Evolutionary conservation across 2,797 vertebrate genomes (phyloP).

Genomic region (Malurus splendens): DNA sequence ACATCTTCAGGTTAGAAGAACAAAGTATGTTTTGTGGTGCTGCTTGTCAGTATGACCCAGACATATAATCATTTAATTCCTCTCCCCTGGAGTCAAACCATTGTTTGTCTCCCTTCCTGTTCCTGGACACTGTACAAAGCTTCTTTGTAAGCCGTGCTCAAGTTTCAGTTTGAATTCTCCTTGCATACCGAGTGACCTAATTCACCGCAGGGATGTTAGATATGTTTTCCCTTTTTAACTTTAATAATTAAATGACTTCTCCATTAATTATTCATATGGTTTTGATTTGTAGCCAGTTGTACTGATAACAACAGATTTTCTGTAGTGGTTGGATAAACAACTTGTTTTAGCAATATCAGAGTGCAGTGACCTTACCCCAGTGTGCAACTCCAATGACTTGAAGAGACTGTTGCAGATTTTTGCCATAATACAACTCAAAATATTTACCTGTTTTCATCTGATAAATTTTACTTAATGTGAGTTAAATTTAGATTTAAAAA

Average conservation of each 20-base stretch:
- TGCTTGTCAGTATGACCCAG: not conserved
- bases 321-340: conserved; percentile 17
- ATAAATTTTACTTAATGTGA: not conserved
- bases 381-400: not conserved
- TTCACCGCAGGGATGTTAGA: conserved; percentile 37
- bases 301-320: conserved; percentile 36
- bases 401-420: not conserved
- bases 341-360: conserved; percentile 29
- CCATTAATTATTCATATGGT: conserved; percentile 51
- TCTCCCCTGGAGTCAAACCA: not conserved
- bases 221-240: not conserved
- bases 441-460: not conserved
- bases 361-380: not conserved
- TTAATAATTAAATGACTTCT: conserved; percentile 45
- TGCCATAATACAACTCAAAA: not conserved
- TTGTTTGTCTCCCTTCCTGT: not conserved
- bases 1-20: not conserved
- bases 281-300: conserved; percentile 41
- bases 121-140: conserved; percentile 23
- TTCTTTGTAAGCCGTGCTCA: conserved; percentile 20
- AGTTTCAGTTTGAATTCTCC: conserved; percentile 37
- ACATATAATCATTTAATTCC: not conserved
- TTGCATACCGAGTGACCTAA: conserved; percentile 41
- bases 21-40: not conserved
- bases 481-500: not conserved